phyloP scores from a whole-genome alignment of 2,113 vertebrate genomes.

The Phocoena phocoena region DNA sequence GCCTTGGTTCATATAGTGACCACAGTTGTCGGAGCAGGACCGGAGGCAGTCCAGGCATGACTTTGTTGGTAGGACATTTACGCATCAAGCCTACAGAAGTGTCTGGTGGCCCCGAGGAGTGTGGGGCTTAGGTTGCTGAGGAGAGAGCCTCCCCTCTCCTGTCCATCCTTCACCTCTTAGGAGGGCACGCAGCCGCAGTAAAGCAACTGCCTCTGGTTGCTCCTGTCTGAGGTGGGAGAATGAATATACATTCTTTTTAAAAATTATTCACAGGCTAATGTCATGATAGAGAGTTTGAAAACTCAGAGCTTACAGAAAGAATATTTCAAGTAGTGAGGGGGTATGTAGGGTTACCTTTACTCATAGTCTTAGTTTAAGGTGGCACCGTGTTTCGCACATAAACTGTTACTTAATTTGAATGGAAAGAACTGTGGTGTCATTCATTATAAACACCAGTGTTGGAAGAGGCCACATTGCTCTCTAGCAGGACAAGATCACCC shows the following conservation, averaged over 20 bases:
- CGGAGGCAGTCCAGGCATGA: neutral
- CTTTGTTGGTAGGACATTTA: neutral
- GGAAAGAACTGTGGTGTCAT: neutral
- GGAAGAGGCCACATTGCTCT: neutral
- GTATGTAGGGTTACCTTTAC: neutral
- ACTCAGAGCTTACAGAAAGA: neutral
- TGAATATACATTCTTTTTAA: neutral
- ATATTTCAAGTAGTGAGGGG: neutral
- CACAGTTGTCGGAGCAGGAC: neutral
- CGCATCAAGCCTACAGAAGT: neutral
- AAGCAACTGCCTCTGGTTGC: neutral
- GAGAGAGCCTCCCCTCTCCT: neutral
- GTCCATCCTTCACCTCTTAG: neutral
- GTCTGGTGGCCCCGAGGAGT: neutral
- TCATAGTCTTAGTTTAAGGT: neutral
- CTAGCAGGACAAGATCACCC: neutral
- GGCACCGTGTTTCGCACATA: neutral
- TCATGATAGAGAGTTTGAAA: neutral
- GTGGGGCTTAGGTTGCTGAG: neutral
- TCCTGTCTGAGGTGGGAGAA: neutral
- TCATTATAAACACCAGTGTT: neutral
- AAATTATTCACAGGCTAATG: neutral
- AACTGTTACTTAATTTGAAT: neutral
- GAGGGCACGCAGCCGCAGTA: neutral
- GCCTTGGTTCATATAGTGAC: neutral